Conservation (phyloP, 2,888 invertebrate species). For the Punctoribates punctum region DNA sequence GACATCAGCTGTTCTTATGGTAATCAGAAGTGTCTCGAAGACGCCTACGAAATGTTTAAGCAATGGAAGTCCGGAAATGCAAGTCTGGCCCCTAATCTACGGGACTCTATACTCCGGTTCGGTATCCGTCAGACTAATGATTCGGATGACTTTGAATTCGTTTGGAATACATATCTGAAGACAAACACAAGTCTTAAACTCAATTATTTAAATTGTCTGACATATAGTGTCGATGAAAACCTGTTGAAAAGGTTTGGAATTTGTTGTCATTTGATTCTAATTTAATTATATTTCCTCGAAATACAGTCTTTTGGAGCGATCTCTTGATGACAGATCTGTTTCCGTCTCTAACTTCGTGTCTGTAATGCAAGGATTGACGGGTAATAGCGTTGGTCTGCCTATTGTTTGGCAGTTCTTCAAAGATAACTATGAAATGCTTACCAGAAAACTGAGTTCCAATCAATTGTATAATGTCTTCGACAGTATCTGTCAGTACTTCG, state of each 20-base stretch:
- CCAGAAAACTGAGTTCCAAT: background rate
- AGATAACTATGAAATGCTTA: conserved; percentile 58
- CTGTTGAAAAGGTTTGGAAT: background rate
- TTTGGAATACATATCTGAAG: conserved; percentile 31
- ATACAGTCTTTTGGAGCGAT: conserved; percentile 66
- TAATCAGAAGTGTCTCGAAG: background rate
- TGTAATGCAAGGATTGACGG: conserved; percentile 66
- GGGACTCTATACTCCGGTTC: conserved; percentile 1
- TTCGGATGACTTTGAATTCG: conserved; percentile 32
- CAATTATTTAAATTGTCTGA: conserved; percentile 26
- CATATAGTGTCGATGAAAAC: conserved; percentile 32
- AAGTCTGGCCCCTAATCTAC: conserved; percentile 34
- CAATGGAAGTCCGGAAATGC: conserved; percentile 34
- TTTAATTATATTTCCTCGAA: background rate
- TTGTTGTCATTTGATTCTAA: too few species aligned
- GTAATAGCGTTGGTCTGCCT: conserved; percentile 68
- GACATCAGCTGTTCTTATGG: conserved; percentile 4
- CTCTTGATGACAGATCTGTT: conserved; percentile 71
- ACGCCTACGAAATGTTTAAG: background rate
- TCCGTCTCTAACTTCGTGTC: conserved; percentile 74
- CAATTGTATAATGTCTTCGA: conserved; percentile 33
- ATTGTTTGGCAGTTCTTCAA: conserved; percentile 80
- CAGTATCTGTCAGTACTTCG: conserved; percentile 36
- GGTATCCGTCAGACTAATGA: conserved; percentile 12
- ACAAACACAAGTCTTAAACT: background rate